Conservation (phyloP, 2,888 invertebrate species). For the Ferdinandea cuprea region DNA sequence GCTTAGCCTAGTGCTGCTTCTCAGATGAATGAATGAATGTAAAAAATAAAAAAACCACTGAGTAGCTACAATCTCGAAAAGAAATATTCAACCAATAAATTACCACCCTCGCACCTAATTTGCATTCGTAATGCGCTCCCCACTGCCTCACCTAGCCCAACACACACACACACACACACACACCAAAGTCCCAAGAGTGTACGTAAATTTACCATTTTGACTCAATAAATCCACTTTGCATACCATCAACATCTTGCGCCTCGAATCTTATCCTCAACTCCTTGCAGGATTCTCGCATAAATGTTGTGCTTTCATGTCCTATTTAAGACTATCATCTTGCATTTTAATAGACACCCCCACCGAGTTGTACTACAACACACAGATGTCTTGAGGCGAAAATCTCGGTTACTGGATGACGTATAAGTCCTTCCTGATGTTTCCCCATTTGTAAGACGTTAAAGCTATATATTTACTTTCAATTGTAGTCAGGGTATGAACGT, state of each 20-base stretch:
- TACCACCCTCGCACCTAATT: constrained; percentile 40
- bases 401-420: constrained; percentile 37
- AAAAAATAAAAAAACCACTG: too few relatives aligned
- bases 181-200: too few relatives aligned
- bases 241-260: constrained; percentile 74
- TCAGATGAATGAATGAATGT: too few relatives aligned
- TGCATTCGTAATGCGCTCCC: constrained; percentile 23
- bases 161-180: too few relatives aligned
- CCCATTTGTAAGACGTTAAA: constrained; percentile 73
- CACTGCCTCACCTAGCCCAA: background rate
- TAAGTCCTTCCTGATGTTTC: constrained; percentile 67
- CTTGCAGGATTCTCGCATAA: constrained; percentile 13
- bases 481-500: constrained; percentile 58
- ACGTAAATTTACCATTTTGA: constrained; percentile 81
- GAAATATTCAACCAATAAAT: constrained; percentile 33
- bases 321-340: constrained; percentile 60
- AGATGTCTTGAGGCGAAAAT: constrained; percentile 49
- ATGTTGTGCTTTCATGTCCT: constrained; percentile 38
- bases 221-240: constrained; percentile 83
- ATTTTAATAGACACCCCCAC: constrained; percentile 68
- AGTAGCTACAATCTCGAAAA: background rate
- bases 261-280: constrained; percentile 38
- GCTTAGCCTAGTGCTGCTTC: too few relatives aligned
- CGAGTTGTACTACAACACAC: constrained; percentile 13
- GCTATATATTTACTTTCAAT: constrained; percentile 70